These are phyloP conservation scores for Gymnogyps californianus DNA, from an alignment of 2,113 vertebrate species.

Conservation along the genomic window DNA sequence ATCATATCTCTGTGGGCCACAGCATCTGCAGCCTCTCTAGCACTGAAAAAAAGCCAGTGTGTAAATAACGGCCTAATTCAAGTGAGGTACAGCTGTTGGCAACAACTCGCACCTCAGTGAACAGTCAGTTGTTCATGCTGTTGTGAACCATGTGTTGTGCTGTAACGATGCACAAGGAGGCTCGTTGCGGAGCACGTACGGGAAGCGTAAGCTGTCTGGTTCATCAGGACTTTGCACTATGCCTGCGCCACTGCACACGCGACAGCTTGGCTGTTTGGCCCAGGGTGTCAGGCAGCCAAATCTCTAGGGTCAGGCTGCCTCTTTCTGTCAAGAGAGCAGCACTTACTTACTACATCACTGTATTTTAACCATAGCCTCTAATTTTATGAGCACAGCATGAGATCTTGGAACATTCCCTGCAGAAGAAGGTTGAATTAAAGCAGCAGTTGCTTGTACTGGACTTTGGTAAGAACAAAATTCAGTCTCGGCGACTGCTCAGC, in stretches of 20 bases:
- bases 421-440: neutral
- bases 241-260: fast-evolving
- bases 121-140: neutral
- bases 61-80: neutral
- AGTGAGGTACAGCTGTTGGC: neutral
- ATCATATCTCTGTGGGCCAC: fast-evolving
- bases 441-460: neutral
- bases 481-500: neutral
- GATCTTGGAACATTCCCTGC: neutral
- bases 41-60: neutral
- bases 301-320: neutral
- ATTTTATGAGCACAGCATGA: neutral
- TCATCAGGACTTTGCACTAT: neutral
- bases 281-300: neutral
- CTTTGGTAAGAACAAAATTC: neutral
- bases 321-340: neutral
- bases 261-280: neutral
- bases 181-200: neutral
- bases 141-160: neutral
- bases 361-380: neutral
- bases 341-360: neutral
- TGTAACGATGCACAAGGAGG: neutral
- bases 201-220: neutral
- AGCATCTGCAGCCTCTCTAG: neutral
- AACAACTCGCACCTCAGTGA: neutral